Evolutionary conservation across 2,888 invertebrate species (phyloP).

Genomic region (Onthophagus sagittarius): DNA sequence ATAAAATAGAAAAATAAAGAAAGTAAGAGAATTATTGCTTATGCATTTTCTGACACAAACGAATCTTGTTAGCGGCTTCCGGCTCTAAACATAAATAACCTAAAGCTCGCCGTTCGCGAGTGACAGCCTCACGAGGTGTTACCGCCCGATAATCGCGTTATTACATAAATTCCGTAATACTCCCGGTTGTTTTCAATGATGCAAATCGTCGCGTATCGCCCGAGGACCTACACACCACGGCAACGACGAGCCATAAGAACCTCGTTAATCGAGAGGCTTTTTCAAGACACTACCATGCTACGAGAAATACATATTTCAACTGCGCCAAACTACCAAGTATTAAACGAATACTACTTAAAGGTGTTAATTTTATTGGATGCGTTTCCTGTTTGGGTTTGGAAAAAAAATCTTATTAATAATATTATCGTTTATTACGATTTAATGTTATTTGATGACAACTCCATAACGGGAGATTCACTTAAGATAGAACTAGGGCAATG

Average conservation of each 20-base stretch:
- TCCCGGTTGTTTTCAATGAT: constrained; percentile 14
- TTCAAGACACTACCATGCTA: neutral
- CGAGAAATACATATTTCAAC: neutral
- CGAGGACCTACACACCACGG: neutral
- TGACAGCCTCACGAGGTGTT: neutral
- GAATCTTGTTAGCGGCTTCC: neutral
- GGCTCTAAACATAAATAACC: neutral
- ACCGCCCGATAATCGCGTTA: constrained; percentile 7
- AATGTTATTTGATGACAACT: too few relatives aligned
- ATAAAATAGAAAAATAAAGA: neutral
- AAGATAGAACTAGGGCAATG: too few relatives aligned
- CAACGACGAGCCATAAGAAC: neutral
- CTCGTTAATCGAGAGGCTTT: neutral
- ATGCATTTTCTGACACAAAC: neutral
- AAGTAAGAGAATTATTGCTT: neutral
- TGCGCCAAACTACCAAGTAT: neutral
- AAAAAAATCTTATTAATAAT: too few relatives aligned
- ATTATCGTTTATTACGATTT: too few relatives aligned
- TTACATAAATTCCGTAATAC: constrained; percentile 19
- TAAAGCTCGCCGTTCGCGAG: too few relatives aligned
- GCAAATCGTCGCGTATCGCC: neutral
- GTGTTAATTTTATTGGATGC: neutral
- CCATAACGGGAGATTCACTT: too few relatives aligned
- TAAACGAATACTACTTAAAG: neutral
- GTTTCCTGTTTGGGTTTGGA: neutral